Evolutionary conservation across 1,140 invertebrate species (phyloP).

Genomic region (Samia ricini): DNA sequence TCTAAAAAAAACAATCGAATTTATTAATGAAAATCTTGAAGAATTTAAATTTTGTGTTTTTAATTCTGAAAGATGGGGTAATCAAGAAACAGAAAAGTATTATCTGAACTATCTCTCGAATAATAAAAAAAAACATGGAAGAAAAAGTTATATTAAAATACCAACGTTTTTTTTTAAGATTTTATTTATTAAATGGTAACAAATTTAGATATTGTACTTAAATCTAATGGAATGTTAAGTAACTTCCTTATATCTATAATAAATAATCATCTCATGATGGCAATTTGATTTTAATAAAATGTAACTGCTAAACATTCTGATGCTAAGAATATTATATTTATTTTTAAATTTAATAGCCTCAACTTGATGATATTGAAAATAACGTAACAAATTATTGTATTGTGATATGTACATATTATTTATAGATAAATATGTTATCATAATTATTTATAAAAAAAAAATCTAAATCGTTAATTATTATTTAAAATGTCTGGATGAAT

Average conservation of each 20-base stretch:
- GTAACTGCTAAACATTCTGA: background rate
- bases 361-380: too few relatives aligned
- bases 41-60: too few relatives aligned
- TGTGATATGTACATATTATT: background rate
- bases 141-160: background rate
- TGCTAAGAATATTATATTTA: too few relatives aligned
- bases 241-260: slow-evolving; percentile 36
- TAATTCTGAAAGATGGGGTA: too few relatives aligned
- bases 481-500: background rate
- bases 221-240: slow-evolving; percentile 16
- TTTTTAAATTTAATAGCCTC: too few relatives aligned
- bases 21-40: too few relatives aligned
- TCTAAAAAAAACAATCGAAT: too few relatives aligned
- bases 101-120: too few relatives aligned
- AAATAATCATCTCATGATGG: slow-evolving; percentile 40
- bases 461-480: background rate
- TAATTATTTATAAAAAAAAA: background rate
- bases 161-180: too few relatives aligned
- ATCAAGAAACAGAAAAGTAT: too few relatives aligned
- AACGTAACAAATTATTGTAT: background rate
- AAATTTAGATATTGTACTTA: slow-evolving; percentile 32
- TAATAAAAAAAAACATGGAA: background rate
- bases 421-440: background rate
- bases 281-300: slow-evolving; percentile 19
- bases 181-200: slow-evolving; percentile 46